These are phyloP conservation scores for Augiades crinisus DNA, from an alignment of 2,888 invertebrate species.

Conservation along the genomic window DNA sequence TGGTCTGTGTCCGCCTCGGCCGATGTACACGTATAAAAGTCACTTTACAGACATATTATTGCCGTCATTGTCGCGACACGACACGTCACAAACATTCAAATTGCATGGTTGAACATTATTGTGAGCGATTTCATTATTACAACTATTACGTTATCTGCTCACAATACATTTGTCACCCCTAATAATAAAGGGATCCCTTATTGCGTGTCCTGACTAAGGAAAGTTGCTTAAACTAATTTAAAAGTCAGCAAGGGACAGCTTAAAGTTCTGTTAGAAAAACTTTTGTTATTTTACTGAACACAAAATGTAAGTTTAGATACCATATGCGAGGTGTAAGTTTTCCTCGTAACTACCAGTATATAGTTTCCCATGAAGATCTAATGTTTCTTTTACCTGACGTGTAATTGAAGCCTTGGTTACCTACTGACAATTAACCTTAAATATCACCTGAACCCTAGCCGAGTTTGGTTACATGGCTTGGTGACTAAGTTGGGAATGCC, in stretches of 20 bases:
- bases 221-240: slow-evolving; percentile 2
- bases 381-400: too few relatives aligned
- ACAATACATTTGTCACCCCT: slow-evolving; percentile 23
- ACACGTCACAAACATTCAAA: slow-evolving; percentile 10
- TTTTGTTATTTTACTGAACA: not conserved
- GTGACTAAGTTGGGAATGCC: too few relatives aligned
- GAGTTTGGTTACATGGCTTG: too few relatives aligned
- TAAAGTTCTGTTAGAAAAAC: slow-evolving; percentile 1
- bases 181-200: slow-evolving; percentile 9
- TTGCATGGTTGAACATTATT: slow-evolving; percentile 17
- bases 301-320: too few relatives aligned
- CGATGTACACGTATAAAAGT: not conserved
- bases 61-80: not conserved
- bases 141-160: slow-evolving; percentile 17
- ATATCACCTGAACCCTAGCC: too few relatives aligned
- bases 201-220: slow-evolving; percentile 8
- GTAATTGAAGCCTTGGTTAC: too few relatives aligned
- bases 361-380: too few relatives aligned
- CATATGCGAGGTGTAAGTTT: too few relatives aligned
- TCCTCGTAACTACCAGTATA: too few relatives aligned
- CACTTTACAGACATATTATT: slow-evolving; percentile 8
- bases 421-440: too few relatives aligned
- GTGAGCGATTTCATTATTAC: slow-evolving; percentile 19
- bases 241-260: not conserved
- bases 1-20: not conserved